A percentile compares a stretch with the other conserved stretches of the same genome.
Conservation (phyloP, 2,888 invertebrate genomes). For the Dicyrtoma fusca region DNA sequence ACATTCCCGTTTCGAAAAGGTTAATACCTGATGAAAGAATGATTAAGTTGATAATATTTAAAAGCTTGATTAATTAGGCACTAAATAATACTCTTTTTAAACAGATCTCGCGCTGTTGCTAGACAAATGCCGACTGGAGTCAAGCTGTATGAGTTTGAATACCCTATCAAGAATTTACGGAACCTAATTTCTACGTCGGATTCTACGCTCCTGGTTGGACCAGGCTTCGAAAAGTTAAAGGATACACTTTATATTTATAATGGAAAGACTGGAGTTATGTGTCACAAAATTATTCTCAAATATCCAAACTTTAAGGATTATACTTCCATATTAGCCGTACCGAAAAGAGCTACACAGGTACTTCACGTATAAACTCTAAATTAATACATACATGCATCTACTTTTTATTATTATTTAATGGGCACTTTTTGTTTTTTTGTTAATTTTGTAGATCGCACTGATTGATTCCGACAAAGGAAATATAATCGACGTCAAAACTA, state of each 20-base stretch:
- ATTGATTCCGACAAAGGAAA: conserved; percentile 88
- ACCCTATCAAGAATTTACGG: conserved; percentile 75
- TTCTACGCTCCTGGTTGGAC: conserved; percentile 74
- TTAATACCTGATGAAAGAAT: too few relatives aligned
- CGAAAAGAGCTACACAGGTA: conserved; percentile 67
- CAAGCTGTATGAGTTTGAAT: conserved; percentile 79
- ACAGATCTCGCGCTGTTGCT: conserved; percentile 48
- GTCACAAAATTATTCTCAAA: conserved; percentile 64
- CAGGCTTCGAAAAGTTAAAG: conserved; percentile 79
- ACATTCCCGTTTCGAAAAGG: too few relatives aligned
- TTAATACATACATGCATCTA: neutral
- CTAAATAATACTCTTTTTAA: too few relatives aligned
- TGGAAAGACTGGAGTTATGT: conserved; percentile 73
- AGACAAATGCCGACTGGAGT: conserved; percentile 69
- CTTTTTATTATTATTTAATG: neutral
- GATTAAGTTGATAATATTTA: neutral
- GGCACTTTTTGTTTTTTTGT: too few relatives aligned
- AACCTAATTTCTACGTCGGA: conserved; percentile 81
- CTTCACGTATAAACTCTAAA: too few relatives aligned
- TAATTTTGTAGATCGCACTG: conserved; percentile 72
- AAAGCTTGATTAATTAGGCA: neutral
- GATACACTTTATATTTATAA: conserved; percentile 84
- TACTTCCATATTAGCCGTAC: conserved; percentile 74
- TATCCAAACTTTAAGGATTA: conserved; percentile 66
- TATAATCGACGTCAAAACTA: conserved; percentile 85